Conservation (phyloP, 2,113 vertebrate species). For the Macrotis lagotis region DNA sequence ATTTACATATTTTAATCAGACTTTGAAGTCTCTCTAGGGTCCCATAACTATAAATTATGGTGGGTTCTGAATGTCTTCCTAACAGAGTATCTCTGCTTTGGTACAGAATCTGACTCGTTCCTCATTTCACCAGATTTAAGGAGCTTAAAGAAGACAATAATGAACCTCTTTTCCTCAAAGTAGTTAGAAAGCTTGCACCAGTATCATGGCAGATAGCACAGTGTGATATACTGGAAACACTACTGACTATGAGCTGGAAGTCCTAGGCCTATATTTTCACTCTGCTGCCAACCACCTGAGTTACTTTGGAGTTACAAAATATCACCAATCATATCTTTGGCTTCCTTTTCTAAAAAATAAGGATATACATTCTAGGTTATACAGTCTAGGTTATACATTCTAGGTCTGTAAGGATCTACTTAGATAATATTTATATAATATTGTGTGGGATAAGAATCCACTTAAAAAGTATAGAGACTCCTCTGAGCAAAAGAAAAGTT, state of each 20-base stretch:
- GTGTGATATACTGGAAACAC: not conserved
- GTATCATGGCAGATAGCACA: not conserved
- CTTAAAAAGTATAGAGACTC: too few species aligned
- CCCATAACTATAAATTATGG: not conserved
- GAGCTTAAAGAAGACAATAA: not conserved
- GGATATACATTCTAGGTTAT: too few species aligned
- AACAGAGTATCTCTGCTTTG: not conserved
- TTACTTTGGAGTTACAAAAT: not conserved
- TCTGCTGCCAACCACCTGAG: not conserved
- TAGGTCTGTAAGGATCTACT: not conserved
- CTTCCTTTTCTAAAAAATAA: not conserved
- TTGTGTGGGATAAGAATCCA: too few species aligned
- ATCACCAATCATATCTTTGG: not conserved
- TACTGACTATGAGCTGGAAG: not conserved
- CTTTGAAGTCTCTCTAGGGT: not conserved
- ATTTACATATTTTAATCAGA: not conserved
- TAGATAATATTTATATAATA: not conserved
- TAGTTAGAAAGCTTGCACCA: not conserved
- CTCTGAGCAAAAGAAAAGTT: too few species aligned
- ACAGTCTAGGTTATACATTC: too few species aligned
- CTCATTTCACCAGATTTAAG: slow-evolving; percentile 2
- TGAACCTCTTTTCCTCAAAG: not conserved
- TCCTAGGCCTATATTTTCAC: not conserved
- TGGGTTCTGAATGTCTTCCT: not conserved
- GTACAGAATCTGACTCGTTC: not conserved